phyloP scores from a whole-genome alignment of 2,113 vertebrate genomes.

The Amazona vittata region DNA sequence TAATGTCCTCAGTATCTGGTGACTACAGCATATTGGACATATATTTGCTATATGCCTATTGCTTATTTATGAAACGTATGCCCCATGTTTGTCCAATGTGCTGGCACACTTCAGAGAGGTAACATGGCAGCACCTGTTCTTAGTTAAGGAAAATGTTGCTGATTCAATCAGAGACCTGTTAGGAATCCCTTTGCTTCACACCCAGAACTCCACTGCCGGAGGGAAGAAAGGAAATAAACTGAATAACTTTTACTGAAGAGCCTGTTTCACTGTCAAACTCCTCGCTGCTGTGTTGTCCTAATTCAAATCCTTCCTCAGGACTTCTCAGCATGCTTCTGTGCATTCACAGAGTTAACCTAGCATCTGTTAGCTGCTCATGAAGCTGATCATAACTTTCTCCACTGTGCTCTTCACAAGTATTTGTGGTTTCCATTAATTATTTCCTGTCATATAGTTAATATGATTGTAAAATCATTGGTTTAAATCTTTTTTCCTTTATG shows the following conservation, averaged over 20 bases:
- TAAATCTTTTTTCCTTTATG: background rate
- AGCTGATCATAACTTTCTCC: background rate
- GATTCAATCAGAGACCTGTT: background rate
- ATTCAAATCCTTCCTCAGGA: background rate
- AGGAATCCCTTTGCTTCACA: constrained; percentile 16
- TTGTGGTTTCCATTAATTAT: background rate
- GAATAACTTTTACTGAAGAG: background rate
- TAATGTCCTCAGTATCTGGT: background rate
- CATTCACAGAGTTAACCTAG: background rate
- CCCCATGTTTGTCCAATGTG: background rate
- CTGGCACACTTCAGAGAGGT: background rate
- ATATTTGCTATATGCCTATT: constrained; percentile 1
- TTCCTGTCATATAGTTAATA: background rate
- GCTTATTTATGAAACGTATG: constrained; percentile 35
- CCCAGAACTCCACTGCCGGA: background rate
- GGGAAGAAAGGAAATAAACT: background rate
- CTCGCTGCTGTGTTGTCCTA: background rate
- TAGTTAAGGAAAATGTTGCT: background rate
- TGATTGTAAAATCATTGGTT: background rate
- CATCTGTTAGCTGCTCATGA: background rate
- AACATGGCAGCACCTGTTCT: background rate
- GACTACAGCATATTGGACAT: background rate
- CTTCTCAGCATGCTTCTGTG: background rate
- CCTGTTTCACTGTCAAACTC: background rate
- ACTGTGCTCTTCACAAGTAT: background rate